A percentile compares a stretch with the other conserved stretches of the same genome.
Conservation (phyloP, 2,797 vertebrate genomes). For the Acanthis flammea region DNA sequence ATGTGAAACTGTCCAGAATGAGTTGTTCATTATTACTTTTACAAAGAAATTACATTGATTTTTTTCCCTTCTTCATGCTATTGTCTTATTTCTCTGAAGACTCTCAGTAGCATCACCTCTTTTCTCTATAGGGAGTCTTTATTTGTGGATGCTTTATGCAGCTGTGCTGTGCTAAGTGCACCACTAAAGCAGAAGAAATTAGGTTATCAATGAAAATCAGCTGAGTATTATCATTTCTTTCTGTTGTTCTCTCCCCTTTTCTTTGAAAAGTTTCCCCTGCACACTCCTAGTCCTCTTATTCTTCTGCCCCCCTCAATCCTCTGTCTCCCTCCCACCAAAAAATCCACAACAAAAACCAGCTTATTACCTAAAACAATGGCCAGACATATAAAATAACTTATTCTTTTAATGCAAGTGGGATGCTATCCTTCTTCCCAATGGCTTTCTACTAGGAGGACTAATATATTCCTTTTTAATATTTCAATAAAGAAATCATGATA, state of each 20-base stretch:
- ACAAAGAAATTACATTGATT: neutral
- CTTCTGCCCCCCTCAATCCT: neutral
- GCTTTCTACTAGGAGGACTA: neutral
- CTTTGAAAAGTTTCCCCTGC: conserved; percentile 8
- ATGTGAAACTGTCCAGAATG: neutral
- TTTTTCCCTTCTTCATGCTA: neutral
- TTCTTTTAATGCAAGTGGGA: neutral
- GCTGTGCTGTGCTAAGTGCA: neutral
- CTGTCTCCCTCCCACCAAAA: neutral
- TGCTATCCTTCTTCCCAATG: neutral
- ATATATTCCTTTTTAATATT: neutral
- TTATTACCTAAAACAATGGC: neutral
- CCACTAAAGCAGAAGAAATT: neutral
- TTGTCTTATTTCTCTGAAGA: neutral
- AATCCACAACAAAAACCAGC: neutral
- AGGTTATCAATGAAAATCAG: conserved; percentile 18
- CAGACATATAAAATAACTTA: neutral
- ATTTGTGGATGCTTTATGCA: neutral
- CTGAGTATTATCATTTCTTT: neutral
- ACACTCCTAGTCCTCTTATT: neutral
- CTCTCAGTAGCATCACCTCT: neutral
- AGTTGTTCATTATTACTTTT: neutral
- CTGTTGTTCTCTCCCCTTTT: neutral
- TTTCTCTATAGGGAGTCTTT: neutral
- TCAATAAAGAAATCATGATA: neutral